These are phyloP conservation scores for Pogonophryne albipinna DNA, from an alignment of 2,797 vertebrate genomes.

Conservation along the genomic window DNA sequence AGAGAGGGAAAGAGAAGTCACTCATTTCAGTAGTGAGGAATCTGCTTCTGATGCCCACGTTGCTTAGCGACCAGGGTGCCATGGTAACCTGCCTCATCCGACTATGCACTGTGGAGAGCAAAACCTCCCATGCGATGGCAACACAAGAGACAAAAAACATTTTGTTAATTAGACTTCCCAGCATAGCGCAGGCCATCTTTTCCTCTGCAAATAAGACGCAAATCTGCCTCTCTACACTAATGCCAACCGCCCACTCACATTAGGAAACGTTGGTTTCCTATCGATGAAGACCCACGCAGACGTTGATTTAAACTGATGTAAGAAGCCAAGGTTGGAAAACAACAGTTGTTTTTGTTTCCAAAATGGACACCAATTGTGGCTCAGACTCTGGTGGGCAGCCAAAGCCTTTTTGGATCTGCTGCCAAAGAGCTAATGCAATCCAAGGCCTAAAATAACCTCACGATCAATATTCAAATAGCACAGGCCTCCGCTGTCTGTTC, in stretches of 20 bases:
- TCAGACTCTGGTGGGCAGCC: slow-evolving; percentile 60
- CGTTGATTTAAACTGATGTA: slow-evolving; percentile 34
- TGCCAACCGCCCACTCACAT: slow-evolving; percentile 51
- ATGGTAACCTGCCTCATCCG: slow-evolving; percentile 69
- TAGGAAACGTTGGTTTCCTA: slow-evolving; percentile 33
- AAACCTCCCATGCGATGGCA: slow-evolving; percentile 31
- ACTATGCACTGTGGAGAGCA: slow-evolving; percentile 32
- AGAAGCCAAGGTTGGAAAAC: slow-evolving; percentile 47
- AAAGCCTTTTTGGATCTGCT: slow-evolving; percentile 60
- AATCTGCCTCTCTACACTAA: slow-evolving; percentile 9
- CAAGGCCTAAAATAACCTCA: slow-evolving; percentile 63
- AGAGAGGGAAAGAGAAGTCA: slow-evolving; percentile 28
- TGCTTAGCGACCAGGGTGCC: slow-evolving; percentile 67
- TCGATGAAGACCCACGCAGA: slow-evolving; percentile 21
- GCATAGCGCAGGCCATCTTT: slow-evolving; percentile 26
- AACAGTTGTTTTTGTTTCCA: slow-evolving; percentile 65
- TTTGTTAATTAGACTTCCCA: slow-evolving; percentile 38
- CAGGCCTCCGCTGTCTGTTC: slow-evolving; percentile 44
- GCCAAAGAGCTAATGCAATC: slow-evolving; percentile 73
- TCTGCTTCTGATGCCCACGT: slow-evolving; percentile 66
- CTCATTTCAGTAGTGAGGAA: slow-evolving; percentile 51
- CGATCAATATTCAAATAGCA: slow-evolving; percentile 75
- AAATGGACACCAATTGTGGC: slow-evolving; percentile 56
- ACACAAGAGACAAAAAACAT: slow-evolving; percentile 42
- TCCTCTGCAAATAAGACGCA: slow-evolving; percentile 33